Percentiles rank a stretch among this genome's conserved stretches.
These are phyloP conservation scores for Engystomops pustulosus DNA, from an alignment of 2,113 vertebrate species.

Conservation along the genomic window DNA sequence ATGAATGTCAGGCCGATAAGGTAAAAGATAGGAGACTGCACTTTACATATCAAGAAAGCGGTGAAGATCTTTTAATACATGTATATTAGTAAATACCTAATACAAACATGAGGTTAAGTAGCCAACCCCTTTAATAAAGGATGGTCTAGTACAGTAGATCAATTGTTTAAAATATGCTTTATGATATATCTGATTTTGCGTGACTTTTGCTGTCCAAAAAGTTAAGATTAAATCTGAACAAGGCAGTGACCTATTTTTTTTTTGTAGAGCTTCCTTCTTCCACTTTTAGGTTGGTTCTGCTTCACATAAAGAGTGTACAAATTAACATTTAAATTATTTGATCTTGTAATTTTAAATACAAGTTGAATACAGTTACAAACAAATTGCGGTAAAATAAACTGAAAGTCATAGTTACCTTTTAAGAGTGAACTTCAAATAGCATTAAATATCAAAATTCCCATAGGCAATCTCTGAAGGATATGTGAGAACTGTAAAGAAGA, in stretches of 20 bases:
- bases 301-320: neutral
- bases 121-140: too few relatives aligned
- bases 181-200: too few relatives aligned
- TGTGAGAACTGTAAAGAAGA: conserved; percentile 34
- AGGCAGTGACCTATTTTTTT: neutral
- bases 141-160: too few relatives aligned
- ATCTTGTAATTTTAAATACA: conserved; percentile 16
- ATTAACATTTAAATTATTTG: conserved; percentile 18
- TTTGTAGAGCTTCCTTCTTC: neutral
- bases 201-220: too few relatives aligned
- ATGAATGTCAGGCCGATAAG: too few relatives aligned
- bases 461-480: conserved; percentile 28
- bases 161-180: too few relatives aligned
- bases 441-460: conserved; percentile 44
- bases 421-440: conserved; percentile 27
- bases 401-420: conserved; percentile 31
- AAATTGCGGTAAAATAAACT: conserved; percentile 36
- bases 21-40: too few relatives aligned
- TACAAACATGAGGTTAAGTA: too few relatives aligned
- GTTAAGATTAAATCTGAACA: neutral
- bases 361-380: conserved; percentile 8
- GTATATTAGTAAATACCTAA: too few relatives aligned
- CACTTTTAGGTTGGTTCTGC: neutral
- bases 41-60: too few relatives aligned
- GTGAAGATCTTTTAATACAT: too few relatives aligned